Conservation (phyloP, 2,797 vertebrate genomes). For the Dendrocincla fuliginosa region DNA sequence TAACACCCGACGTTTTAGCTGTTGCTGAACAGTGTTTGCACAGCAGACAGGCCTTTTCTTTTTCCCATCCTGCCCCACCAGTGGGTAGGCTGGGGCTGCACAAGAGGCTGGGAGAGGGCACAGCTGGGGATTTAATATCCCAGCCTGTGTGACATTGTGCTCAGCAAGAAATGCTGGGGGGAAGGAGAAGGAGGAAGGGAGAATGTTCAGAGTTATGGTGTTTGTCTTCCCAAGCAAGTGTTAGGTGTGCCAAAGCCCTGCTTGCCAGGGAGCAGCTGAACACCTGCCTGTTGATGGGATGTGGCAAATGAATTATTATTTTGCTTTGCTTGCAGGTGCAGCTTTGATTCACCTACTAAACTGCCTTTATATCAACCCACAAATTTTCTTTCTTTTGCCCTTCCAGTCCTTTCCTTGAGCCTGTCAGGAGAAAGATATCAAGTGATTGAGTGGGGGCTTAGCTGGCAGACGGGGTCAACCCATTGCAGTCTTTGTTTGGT, state of each 20-base stretch:
- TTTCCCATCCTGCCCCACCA: background rate
- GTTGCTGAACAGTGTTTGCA: background rate
- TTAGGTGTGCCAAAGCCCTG: background rate
- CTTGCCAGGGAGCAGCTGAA: background rate
- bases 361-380: background rate
- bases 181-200: background rate
- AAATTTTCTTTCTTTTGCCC: background rate
- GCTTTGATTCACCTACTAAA: background rate
- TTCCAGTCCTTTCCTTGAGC: background rate
- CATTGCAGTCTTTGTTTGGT: background rate
- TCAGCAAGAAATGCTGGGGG: background rate
- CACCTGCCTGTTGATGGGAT: background rate
- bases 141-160: rapidly evolving
- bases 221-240: background rate
- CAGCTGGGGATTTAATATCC: background rate
- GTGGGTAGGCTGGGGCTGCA: background rate
- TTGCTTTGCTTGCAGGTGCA: background rate
- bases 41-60: background rate
- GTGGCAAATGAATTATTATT: background rate
- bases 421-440: background rate
- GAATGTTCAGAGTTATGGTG: background rate
- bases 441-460: background rate
- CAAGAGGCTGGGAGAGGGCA: background rate
- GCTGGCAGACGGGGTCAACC: background rate
- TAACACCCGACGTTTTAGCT: background rate